Evolutionary conservation across 2,888 invertebrate species (phyloP), one percentile per base, ranked within the genome.

Genomic region (Drosophila melanosoma): DNA sequence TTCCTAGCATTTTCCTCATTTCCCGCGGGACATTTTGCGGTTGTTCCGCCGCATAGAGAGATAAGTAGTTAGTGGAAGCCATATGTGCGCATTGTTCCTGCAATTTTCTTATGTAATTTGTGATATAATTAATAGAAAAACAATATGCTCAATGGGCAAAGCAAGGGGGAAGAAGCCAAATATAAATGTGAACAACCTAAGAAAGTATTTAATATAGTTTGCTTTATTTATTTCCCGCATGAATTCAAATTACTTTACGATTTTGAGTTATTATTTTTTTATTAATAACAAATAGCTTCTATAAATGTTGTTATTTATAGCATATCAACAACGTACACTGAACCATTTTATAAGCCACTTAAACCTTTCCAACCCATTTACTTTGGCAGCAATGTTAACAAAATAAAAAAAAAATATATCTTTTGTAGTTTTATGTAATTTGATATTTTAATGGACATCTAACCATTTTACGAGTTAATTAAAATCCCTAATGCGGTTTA

Each of bases 361-460:
- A 79, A 87, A 79, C 72, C 69, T 66, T 81, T 53, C 48, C 66
- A 73, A 69, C 51, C 79, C 79, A 79, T 82, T 79, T 53, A 33
- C 60, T 57, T 29, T 48, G 17, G 36, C 53, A 66, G 40, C 33
- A 26, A 26, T 38, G 33, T 23, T 26, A 32, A 12, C 20, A 42
- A 3, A 42, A 20, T 12, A 12, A 11, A 33, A 56, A 49, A 36
- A 57, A 40, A 36, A 57, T 42, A 61, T n/a, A 45, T 29, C 40
- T 53, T 67, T 64, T 61, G 51, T 62, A 59, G 58, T 62, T 74
- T 69, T 66, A 15, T 82, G 91, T 88, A 91, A 91, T 79, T 70
- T 52, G 83, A 91, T 91, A 91, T 81, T 90, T 91, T 91, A 91
- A 91, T 91, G 91, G 91, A 83, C 83, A 76, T 81, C 74, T 71